Evolutionary conservation across 2,888 invertebrate species (phyloP).

Genomic region (Mimachlamys varia): DNA sequence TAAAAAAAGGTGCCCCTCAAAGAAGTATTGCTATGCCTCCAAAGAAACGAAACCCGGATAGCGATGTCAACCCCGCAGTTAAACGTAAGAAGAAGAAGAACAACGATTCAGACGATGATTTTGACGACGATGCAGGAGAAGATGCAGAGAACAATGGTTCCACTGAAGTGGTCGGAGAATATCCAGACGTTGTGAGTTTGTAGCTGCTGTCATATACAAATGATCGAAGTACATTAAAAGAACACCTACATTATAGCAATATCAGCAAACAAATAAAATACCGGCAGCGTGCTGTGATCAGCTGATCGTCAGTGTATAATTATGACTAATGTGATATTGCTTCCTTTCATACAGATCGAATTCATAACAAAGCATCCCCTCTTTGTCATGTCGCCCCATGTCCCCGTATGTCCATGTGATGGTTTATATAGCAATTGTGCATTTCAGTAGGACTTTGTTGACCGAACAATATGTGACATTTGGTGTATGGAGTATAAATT

Average conservation of each 20-base stretch:
- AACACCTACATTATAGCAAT: not conserved
- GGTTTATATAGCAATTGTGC: not conserved
- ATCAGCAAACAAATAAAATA: not conserved
- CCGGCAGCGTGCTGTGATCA: not conserved
- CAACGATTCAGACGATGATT: constrained; percentile 63
- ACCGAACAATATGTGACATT: no score
- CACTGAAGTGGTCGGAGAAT: constrained; percentile 56
- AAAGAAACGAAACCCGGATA: constrained; percentile 69
- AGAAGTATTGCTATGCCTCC: constrained; percentile 65
- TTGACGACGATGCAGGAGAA: constrained; percentile 56
- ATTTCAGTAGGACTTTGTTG: no score
- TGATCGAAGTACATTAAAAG: not conserved
- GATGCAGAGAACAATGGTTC: constrained; percentile 61
- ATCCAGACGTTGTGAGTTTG: constrained; percentile 63
- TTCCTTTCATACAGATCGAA: not conserved
- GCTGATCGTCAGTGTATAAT: constrained; percentile 25
- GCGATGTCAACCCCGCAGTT: constrained; percentile 64
- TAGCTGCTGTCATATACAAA: not conserved
- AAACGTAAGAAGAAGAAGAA: constrained; percentile 72
- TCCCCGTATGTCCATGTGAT: not conserved
- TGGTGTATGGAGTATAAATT: no score
- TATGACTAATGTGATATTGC: not conserved
- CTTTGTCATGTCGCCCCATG: not conserved
- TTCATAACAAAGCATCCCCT: not conserved
- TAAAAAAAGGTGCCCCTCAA: not conserved